Conservation (phyloP, 2,888 invertebrate genomes). For the Pandemis heparana region DNA sequence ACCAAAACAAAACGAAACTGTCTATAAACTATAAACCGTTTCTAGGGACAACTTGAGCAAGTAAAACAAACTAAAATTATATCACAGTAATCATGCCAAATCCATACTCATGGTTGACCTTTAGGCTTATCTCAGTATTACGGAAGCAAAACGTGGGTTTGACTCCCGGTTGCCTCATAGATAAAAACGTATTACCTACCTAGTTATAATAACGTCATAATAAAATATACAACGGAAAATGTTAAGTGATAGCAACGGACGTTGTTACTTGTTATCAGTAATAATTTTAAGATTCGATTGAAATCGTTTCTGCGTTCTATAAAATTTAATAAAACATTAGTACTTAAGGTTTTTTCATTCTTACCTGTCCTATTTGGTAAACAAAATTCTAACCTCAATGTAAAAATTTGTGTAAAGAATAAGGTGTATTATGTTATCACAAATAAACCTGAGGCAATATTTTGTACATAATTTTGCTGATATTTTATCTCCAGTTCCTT, state of each 20-base stretch:
- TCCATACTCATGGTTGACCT: neutral
- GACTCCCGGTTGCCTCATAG: constrained; percentile 26
- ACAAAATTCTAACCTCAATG: too few relatives aligned
- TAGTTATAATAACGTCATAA: neutral
- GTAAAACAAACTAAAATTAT: neutral
- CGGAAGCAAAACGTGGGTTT: constrained; percentile 27
- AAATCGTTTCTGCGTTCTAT: neutral
- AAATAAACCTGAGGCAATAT: too few relatives aligned
- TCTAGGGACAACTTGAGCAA: neutral
- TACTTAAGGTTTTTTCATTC: too few relatives aligned
- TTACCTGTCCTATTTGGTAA: too few relatives aligned
- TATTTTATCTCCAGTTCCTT: too few relatives aligned
- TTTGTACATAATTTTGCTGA: too few relatives aligned
- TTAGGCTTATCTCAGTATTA: constrained; percentile 21
- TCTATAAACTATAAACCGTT: neutral
- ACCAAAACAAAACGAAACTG: neutral
- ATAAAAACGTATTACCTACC: neutral
- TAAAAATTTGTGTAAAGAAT: too few relatives aligned
- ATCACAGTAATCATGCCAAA: neutral
- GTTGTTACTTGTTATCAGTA: neutral
- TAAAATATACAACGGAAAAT: neutral
- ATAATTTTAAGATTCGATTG: neutral
- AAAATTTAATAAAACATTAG: too few relatives aligned
- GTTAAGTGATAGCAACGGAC: neutral
- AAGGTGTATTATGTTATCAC: too few relatives aligned